Evolutionary conservation across 2,113 vertebrate genomes (phyloP).

Genomic region (Gasterosteus nipponicus): DNA sequence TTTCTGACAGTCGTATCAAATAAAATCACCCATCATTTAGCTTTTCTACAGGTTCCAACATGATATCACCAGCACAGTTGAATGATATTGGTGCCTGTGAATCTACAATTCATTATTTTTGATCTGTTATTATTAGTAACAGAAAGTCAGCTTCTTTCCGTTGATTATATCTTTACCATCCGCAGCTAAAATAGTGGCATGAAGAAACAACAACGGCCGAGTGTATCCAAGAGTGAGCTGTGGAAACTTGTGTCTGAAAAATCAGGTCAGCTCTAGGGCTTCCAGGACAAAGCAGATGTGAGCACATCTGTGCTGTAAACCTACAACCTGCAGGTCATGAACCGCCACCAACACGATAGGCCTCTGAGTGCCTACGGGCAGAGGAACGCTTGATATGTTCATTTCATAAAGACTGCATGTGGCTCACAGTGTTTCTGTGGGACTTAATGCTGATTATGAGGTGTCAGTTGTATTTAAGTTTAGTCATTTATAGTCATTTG

Average conservation of each 20-base stretch:
- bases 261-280: conserved; percentile 56
- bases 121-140: neutral
- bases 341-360: conserved; percentile 31
- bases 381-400: neutral
- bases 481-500: neutral
- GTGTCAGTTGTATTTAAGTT: neutral
- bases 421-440: neutral
- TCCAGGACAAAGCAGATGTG: conserved; percentile 71
- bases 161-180: neutral
- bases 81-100: neutral
- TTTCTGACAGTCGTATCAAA: neutral
- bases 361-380: conserved; percentile 13
- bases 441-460: neutral
- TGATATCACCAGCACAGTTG: neutral
- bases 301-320: conserved; percentile 70
- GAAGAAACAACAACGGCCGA: conserved; percentile 3
- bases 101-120: neutral
- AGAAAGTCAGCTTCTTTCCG: neutral
- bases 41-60: neutral
- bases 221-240: neutral
- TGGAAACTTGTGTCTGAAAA: conserved; percentile 37
- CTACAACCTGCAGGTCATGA: conserved; percentile 63
- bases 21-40: neutral
- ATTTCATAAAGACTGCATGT: neutral
- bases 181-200: neutral